These are phyloP conservation scores for Poecile atricapillus DNA, from an alignment of 2,113 vertebrate genomes.

Conservation along the genomic window DNA sequence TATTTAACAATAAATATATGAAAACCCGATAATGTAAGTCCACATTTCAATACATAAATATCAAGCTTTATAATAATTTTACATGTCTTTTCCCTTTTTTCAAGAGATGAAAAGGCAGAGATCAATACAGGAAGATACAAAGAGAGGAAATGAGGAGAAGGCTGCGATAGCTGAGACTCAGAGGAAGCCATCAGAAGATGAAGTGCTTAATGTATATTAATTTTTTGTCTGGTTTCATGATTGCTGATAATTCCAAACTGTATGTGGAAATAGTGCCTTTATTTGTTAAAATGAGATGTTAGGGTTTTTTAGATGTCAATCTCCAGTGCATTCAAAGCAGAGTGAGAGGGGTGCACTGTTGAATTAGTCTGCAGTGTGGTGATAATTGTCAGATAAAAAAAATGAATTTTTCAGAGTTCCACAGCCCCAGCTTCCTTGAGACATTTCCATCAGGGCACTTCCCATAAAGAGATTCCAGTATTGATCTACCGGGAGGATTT, in stretches of 20 bases:
- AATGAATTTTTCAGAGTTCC: conserved; percentile 85
- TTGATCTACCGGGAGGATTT: conserved; percentile 91
- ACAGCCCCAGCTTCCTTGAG: conserved; percentile 82
- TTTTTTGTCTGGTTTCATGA: conserved; percentile 87
- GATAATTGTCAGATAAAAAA: conserved; percentile 91
- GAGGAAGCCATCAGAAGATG: conserved; percentile 91
- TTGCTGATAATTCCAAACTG: conserved; percentile 85
- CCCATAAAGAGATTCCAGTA: conserved; percentile 88
- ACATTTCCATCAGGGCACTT: conserved; percentile 88
- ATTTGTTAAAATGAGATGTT: conserved; percentile 87
- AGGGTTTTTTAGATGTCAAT: conserved; percentile 86
- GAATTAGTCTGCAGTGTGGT: conserved; percentile 86
- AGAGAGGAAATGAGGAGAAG: conserved; percentile 85
- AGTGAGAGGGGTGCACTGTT: conserved; percentile 80
- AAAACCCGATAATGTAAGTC: conserved; percentile 72
- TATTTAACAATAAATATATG: conserved; percentile 66
- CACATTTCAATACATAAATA: conserved; percentile 79
- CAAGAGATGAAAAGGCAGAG: conserved; percentile 96
- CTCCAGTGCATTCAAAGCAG: conserved; percentile 83
- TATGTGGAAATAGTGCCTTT: conserved; percentile 84
- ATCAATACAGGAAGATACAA: conserved; percentile 93
- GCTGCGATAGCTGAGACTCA: conserved; percentile 83
- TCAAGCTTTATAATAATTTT: conserved; percentile 83
- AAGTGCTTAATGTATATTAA: conserved; percentile 91
- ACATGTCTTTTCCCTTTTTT: conserved; percentile 75